phyloP scores from a whole-genome alignment of 2,797 vertebrate genomes.

The Malurus splendens region DNA sequence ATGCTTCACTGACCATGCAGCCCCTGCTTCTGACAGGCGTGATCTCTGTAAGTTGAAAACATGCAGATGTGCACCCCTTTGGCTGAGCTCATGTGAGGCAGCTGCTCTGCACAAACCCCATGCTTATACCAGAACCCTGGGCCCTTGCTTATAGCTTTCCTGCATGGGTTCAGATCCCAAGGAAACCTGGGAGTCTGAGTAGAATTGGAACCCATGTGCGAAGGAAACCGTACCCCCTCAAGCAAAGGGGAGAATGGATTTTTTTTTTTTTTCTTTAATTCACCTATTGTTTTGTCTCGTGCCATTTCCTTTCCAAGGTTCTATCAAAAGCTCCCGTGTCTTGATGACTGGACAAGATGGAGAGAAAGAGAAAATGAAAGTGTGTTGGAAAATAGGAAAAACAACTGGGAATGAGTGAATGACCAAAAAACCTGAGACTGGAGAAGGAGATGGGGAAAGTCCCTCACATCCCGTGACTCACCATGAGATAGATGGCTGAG shows the following conservation, averaged over 20 bases:
- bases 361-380: background rate
- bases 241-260: background rate
- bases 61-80: background rate
- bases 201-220: accelerated
- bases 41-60: background rate
- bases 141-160: background rate
- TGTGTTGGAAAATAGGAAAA: background rate
- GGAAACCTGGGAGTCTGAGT: background rate
- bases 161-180: background rate
- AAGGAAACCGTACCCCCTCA: accelerated
- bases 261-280: background rate
- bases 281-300: background rate
- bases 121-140: background rate
- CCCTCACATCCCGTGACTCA: background rate
- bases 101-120: background rate
- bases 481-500: background rate
- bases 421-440: background rate
- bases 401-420: background rate
- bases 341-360: background rate
- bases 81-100: background rate
- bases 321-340: background rate
- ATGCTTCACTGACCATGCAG: background rate
- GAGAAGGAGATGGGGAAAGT: background rate
- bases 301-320: background rate
- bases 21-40: background rate